Base-by-base conservation (phyloP, 2,797 vertebrate genomes). In the Anas flavirostris region DNA sequence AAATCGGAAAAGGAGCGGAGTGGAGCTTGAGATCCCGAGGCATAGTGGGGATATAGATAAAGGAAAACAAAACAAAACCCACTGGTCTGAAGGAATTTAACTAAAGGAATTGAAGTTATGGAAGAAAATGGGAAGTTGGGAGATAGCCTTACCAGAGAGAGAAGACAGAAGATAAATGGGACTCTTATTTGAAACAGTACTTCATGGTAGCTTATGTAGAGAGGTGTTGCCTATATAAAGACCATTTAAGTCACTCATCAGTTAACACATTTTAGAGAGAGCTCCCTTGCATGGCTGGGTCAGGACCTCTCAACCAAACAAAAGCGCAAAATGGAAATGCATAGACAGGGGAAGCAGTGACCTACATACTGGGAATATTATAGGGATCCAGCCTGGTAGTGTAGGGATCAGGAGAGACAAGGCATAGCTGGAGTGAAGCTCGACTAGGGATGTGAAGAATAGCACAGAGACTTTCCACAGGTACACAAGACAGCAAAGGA, bases 11-110 rank as follows among this genome's bases (percentile, higher is more conserved):
- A 37, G 4, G 25, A 48, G 3, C 5, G 12, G 26, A n/a, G 5
- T 4, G n/a, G 9, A 56, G 6, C 3, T 52, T 62, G 28, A 31
- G 14, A 25, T 81, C 35, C 22, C 23, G 14, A 0, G 37, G 28
- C 7, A 5, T 63, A 19, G 66, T 7, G 23, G 9, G 19, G 9
- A 53, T 63, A 15, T 6, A 67, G 43, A n/a, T 70, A 56, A 69
- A 80, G 25, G 25, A 50, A 86, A 67, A 79, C 25, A 59, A 52
- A 86, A 43, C 53, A 59, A 86, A 89, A 9, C 19, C 19, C 39
- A 17, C 12, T 76, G 63, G 17, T 0, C 0, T 67, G 52, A 79
- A 64, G 55, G 56, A 59, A 26, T 33, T 43, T 19, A 76, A 82
- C 68, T 44, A 58, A 82, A 62, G n/a, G 58, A 81, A 48, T 15